Percentiles rank a stretch among this genome's conserved stretches.
phyloP scores from a whole-genome alignment of 1,140 invertebrate species.

The Drosophila melanica region DNA sequence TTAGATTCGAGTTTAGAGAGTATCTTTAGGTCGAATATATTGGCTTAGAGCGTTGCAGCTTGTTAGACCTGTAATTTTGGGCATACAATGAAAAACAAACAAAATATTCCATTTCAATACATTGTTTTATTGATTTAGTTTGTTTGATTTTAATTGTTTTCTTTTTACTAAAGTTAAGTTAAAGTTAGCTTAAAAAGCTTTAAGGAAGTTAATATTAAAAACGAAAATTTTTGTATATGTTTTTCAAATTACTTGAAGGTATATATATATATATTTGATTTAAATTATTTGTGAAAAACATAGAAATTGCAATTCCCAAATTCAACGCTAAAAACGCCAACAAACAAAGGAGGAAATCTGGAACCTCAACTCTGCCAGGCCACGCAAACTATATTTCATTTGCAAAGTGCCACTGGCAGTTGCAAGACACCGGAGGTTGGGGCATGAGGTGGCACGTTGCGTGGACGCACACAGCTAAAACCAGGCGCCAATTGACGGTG shows the following conservation, averaged over 20 bases:
- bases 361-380: not conserved
- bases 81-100: slow-evolving; percentile 11
- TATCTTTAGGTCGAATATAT: not conserved
- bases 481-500: slow-evolving; percentile 47
- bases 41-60: not conserved
- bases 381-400: slow-evolving; percentile 16
- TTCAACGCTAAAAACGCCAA: too few species aligned
- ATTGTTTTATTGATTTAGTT: slow-evolving; percentile 5
- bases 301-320: not conserved
- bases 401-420: slow-evolving; percentile 41
- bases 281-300: not conserved
- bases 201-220: too few species aligned
- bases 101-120: slow-evolving; percentile 52
- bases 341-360: too few species aligned
- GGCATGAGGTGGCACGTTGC: slow-evolving; percentile 29
- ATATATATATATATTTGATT: too few species aligned
- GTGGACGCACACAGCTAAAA: slow-evolving; percentile 15
- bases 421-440: slow-evolving; percentile 20
- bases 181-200: too few species aligned
- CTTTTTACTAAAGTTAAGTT: too few species aligned
- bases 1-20: not conserved
- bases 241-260: too few species aligned
- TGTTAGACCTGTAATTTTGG: slow-evolving; percentile 20
- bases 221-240: too few species aligned
- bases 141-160: not conserved